These are phyloP conservation scores for Coenobita brevimanus DNA, from an alignment of 1,140 invertebrate species.

Conservation along the genomic window DNA sequence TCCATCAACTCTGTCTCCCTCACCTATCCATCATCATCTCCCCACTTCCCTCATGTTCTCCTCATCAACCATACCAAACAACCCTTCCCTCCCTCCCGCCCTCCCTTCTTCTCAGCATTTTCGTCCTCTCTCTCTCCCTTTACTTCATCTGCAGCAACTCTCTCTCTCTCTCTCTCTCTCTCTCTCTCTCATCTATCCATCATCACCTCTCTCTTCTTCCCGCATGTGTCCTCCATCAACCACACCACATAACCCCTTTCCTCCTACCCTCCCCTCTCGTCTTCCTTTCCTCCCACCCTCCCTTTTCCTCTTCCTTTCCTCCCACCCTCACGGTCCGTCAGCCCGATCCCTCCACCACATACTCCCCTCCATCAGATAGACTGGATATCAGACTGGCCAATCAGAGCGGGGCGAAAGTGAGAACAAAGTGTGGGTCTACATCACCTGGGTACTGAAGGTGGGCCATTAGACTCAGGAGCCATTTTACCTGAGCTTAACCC, in stretches of 20 bases:
- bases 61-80: neutral
- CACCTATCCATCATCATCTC: no score
- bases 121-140: conserved; percentile 2
- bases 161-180: neutral
- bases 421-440: no score
- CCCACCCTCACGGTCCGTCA: neutral
- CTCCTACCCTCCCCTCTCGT: neutral
- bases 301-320: neutral
- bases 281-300: neutral
- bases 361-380: neutral
- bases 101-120: no score
- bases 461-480: no score
- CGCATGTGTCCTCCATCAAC: neutral
- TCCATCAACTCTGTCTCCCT: neutral
- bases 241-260: neutral
- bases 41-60: neutral
- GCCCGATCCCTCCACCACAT: neutral
- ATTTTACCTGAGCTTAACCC: no score
- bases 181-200: neutral
- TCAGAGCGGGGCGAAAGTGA: no score
- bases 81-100: neutral
- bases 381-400: no score
- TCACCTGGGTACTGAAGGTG: no score
- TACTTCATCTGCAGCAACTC: neutral
- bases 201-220: neutral